Evolutionary conservation across 2,888 invertebrate species (phyloP).

Genomic region (Brachyopa scutellaris): DNA sequence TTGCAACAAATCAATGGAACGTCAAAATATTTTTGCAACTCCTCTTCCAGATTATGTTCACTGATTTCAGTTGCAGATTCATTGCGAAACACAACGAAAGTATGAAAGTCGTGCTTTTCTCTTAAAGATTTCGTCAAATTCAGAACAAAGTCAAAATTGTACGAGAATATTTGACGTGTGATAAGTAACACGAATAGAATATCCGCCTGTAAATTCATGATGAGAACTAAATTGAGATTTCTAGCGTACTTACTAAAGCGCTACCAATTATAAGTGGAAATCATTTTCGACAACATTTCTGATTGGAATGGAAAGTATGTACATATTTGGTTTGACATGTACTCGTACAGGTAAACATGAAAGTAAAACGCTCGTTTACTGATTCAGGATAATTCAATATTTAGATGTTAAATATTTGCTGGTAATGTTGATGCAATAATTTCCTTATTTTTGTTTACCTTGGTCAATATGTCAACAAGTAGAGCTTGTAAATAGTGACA

Average conservation of each 20-base stretch:
- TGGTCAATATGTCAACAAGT: not conserved
- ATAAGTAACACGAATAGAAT: not conserved
- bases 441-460: not conserved
- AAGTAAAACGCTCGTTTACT: not conserved
- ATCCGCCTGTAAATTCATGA: not conserved
- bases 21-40: slow-evolving; percentile 16
- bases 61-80: not conserved
- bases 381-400: slow-evolving; percentile 11
- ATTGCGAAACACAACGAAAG: slow-evolving; percentile 42
- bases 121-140: slow-evolving; percentile 27
- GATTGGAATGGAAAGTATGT: not conserved
- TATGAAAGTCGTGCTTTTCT: slow-evolving; percentile 12
- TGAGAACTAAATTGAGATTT: slow-evolving; percentile 30
- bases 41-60: slow-evolving; percentile 19
- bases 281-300: not conserved
- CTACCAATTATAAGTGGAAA: too few species aligned
- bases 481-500: not conserved
- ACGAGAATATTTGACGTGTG: not conserved
- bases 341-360: not conserved
- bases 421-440: too few species aligned
- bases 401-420: too few species aligned
- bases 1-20: slow-evolving; percentile 48
- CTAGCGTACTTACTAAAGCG: too few species aligned
- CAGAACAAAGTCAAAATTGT: slow-evolving; percentile 46
- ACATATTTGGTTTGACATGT: slow-evolving; percentile 5